A percentile compares a stretch with the other conserved stretches of the same genome.
Conservation (phyloP, 1,140 invertebrate species). For the Tetramorium parvispinum region DNA sequence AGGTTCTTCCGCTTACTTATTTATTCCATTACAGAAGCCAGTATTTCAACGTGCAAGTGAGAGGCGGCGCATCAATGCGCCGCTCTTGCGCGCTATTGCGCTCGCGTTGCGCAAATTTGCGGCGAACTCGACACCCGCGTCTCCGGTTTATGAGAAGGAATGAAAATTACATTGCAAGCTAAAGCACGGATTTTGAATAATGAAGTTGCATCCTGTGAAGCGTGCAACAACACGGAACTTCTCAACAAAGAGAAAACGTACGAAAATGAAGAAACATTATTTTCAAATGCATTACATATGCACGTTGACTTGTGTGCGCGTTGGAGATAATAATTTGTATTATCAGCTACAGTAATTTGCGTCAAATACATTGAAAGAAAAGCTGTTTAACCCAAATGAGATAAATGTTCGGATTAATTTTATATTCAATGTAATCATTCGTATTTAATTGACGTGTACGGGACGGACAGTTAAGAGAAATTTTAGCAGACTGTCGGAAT, state of each 20-base stretch:
- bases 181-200: conserved; percentile 43
- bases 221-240: neutral
- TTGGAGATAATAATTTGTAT: neutral
- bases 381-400: conserved; percentile 13
- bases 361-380: neutral
- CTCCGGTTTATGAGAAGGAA: conserved; percentile 28
- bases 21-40: conserved; percentile 76
- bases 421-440: conserved; percentile 33
- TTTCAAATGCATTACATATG: neutral
- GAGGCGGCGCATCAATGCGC: neutral
- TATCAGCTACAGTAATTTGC: neutral
- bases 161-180: conserved; percentile 28
- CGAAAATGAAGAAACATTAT: neutral
- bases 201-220: neutral
- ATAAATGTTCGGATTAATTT: conserved; percentile 35
- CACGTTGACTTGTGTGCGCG: neutral
- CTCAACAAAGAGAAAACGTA: neutral
- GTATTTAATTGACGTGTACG: conserved; percentile 33
- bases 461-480: conserved; percentile 16
- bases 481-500: conserved; percentile 37
- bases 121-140: conserved; percentile 23
- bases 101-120: conserved; percentile 50
- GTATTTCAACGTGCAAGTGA: conserved; percentile 22
- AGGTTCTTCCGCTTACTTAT: conserved; percentile 70
- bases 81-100: conserved; percentile 29